Conservation (phyloP, 2,888 invertebrate genomes). For the Phyllotreta cruciferae region DNA sequence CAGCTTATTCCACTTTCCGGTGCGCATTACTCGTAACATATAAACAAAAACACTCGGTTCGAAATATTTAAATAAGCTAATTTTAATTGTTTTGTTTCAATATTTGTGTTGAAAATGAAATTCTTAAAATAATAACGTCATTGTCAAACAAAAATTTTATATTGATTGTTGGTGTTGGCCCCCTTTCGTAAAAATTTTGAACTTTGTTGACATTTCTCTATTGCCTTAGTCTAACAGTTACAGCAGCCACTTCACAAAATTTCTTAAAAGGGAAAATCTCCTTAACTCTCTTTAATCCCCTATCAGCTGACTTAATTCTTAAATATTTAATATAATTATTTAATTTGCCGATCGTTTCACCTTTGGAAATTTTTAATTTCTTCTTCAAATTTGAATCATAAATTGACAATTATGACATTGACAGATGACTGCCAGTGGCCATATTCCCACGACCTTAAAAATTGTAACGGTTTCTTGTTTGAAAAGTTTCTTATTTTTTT, state of each 20-base stretch:
- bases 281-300: no score
- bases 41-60: slow-evolving; percentile 15
- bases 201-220: no score
- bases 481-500: slow-evolving; percentile 5
- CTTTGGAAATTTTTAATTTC: no score
- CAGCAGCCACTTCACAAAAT: no score
- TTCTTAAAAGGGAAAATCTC: no score
- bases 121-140: slow-evolving; percentile 50
- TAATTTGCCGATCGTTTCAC: no score
- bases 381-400: no score
- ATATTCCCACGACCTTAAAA: slow-evolving; percentile 11
- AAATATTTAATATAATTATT: no score
- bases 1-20: slow-evolving; percentile 17
- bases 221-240: no score
- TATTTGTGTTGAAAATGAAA: slow-evolving; percentile 41
- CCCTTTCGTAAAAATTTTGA: slow-evolving; percentile 20
- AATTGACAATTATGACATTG: slow-evolving; percentile 8
- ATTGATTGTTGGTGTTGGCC: slow-evolving; percentile 46
- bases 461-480: slow-evolving; percentile 17
- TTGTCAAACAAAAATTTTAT: slow-evolving; percentile 48
- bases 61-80: slow-evolving; percentile 8
- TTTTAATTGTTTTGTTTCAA: slow-evolving; percentile 27
- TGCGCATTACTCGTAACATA: slow-evolving; percentile 29
- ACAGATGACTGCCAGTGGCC: not conserved
- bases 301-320: no score